phyloP scores from a whole-genome alignment of 2,113 vertebrate species.

The Entomyzon cyanotis region DNA sequence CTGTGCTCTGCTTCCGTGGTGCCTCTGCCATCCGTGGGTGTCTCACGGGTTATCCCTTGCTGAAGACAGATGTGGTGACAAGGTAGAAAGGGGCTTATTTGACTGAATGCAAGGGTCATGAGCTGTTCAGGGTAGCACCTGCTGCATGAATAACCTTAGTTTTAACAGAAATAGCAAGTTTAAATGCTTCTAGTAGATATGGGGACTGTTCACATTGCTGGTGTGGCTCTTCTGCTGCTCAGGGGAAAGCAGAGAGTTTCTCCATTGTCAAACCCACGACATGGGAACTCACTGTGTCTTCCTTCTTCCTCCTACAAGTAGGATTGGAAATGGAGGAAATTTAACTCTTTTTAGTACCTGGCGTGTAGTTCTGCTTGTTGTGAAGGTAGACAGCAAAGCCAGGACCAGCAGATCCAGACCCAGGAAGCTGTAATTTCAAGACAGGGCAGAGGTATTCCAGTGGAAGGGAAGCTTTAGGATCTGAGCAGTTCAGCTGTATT shows the following conservation, averaged over 20 bases:
- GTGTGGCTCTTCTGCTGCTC: neutral
- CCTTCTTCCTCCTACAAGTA: neutral
- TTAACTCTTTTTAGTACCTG: neutral
- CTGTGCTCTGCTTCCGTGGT: neutral
- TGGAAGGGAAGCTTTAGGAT: neutral
- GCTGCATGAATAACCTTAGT: neutral
- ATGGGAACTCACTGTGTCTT: neutral
- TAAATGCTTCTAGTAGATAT: neutral
- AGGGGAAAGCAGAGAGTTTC: neutral
- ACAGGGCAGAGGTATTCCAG: neutral
- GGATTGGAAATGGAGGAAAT: neutral
- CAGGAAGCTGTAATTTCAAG: neutral
- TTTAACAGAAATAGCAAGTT: neutral
- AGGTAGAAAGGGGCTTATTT: neutral
- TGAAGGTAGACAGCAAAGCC: neutral
- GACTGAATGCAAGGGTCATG: neutral
- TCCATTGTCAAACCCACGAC: accelerated
- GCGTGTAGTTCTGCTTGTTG: neutral
- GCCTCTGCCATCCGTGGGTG: accelerated
- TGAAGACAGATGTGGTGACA: neutral
- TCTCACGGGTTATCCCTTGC: accelerated
- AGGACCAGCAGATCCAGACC: neutral
- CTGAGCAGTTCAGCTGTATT: neutral
- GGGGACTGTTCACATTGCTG: neutral
- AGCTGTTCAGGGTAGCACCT: neutral